phyloP scores from a whole-genome alignment of 2,888 invertebrate species.

The Andrena flavipes region DNA sequence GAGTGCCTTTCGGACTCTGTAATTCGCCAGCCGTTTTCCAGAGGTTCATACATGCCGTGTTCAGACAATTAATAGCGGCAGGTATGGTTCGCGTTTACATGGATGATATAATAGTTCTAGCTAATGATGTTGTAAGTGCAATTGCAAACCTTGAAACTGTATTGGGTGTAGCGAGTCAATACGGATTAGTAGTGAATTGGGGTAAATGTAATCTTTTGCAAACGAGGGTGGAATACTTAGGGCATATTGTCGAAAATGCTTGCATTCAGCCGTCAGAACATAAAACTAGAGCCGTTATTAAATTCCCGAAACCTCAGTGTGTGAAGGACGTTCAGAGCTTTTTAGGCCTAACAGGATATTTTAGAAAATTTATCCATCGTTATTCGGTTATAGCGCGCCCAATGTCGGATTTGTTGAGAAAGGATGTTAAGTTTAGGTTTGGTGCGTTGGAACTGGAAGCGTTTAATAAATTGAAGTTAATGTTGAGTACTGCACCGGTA shows the following conservation, averaged over 20 bases:
- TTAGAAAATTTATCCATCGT: slow-evolving; percentile 48
- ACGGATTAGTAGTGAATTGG: slow-evolving; percentile 21
- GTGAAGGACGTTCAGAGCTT: slow-evolving; percentile 37
- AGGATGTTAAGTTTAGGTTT: slow-evolving; percentile 7
- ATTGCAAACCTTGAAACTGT: not conserved
- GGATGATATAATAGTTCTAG: slow-evolving; percentile 14
- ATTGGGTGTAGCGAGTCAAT: not conserved
- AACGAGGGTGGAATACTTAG: slow-evolving; percentile 23
- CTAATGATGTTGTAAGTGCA: not conserved
- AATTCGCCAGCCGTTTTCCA: slow-evolving; percentile 21
- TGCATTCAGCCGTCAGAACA: slow-evolving; percentile 1
- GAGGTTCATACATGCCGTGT: slow-evolving; percentile 8
- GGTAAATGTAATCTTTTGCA: slow-evolving; percentile 23
- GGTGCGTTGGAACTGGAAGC: slow-evolving; percentile 7
- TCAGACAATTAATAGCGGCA: not conserved
- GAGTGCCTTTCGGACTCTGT: slow-evolving; percentile 8
- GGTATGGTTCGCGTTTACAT: not conserved
- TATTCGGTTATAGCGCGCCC: slow-evolving; percentile 33
- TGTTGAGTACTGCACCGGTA: slow-evolving; percentile 18
- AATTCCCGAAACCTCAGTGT: slow-evolving; percentile 50
- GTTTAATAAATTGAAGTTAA: slow-evolving; percentile 26
- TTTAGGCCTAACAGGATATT: slow-evolving; percentile 55
- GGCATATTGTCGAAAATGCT: slow-evolving; percentile 20
- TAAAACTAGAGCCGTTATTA: slow-evolving; percentile 56
- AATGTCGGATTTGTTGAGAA: slow-evolving; percentile 15